Evolutionary conservation across 1,140 invertebrate genomes (phyloP).

Genomic region (Belonocnema kinseyi): DNA sequence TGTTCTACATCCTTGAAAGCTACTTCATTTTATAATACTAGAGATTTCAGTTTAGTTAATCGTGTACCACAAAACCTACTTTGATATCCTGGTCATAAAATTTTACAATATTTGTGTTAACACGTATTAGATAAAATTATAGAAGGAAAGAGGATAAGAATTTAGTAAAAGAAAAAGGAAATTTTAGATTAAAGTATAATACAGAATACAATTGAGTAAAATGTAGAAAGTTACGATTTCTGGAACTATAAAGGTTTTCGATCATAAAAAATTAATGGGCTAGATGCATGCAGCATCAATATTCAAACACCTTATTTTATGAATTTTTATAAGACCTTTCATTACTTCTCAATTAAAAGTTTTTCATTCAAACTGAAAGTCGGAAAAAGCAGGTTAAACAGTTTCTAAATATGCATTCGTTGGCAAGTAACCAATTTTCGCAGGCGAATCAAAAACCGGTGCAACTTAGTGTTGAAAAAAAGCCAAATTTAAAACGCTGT

Average conservation of each 20-base stretch:
- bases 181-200: too few species aligned
- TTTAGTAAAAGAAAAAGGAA: too few species aligned
- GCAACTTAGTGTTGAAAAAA: not conserved
- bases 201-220: too few species aligned
- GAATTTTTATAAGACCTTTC: not conserved
- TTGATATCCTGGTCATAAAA: too few species aligned
- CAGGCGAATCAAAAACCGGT: not conserved
- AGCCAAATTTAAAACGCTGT: not conserved
- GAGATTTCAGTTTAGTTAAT: too few species aligned
- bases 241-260: not conserved
- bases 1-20: too few species aligned
- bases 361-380: not conserved
- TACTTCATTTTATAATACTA: too few species aligned
- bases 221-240: not conserved
- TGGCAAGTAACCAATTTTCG: conserved; percentile 2
- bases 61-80: too few species aligned
- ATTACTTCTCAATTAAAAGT: not conserved
- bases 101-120: too few species aligned
- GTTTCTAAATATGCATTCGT: not conserved
- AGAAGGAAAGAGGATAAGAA: too few species aligned
- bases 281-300: conserved; percentile 8
- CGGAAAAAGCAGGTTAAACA: not conserved
- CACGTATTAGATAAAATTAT: too few species aligned
- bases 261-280: conserved; percentile 1
- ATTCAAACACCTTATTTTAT: conserved; percentile 6